Evolutionary conservation across 2,797 vertebrate genomes (phyloP).

Genomic region (Valencia hispanica): DNA sequence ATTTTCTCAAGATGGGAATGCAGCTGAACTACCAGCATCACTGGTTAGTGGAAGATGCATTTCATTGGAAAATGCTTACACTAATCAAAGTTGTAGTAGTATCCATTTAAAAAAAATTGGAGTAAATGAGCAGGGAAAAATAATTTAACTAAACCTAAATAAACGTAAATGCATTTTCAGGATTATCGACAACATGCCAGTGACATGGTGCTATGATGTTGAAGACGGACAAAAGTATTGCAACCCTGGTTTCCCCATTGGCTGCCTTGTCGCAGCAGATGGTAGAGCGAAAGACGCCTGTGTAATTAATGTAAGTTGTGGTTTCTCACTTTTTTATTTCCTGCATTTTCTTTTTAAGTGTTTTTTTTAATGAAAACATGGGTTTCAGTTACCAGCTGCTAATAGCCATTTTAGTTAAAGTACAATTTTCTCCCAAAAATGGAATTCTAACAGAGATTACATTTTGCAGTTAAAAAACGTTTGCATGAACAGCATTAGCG

Average conservation of each 20-base stretch:
- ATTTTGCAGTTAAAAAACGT: neutral
- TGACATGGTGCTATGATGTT: slow-evolving; percentile 91
- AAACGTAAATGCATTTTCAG: slow-evolving; percentile 65
- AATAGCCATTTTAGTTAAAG: neutral
- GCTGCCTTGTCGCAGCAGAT: slow-evolving; percentile 85
- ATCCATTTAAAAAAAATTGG: neutral
- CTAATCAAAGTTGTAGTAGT: neutral
- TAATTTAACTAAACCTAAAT: neutral
- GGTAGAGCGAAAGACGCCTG: slow-evolving; percentile 88
- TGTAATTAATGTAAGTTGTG: slow-evolving; percentile 87
- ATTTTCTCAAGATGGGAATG: slow-evolving; percentile 93
- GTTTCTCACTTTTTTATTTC: slow-evolving; percentile 5
- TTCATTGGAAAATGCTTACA: neutral
- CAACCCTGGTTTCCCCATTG: slow-evolving; percentile 92
- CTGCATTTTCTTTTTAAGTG: neutral
- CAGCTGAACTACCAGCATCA: slow-evolving; percentile 93
- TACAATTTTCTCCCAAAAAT: neutral
- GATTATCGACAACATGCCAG: slow-evolving; percentile 95
- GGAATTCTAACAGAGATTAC: neutral
- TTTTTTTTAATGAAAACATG: neutral
- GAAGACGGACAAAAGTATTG: slow-evolving; percentile 89
- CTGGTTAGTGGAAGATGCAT: slow-evolving; percentile 70
- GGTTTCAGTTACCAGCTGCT: neutral
- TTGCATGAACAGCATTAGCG: neutral
- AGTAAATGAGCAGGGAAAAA: neutral